Evolutionary conservation across 2,113 vertebrate species (phyloP).

Genomic region (Scopus umbretta): DNA sequence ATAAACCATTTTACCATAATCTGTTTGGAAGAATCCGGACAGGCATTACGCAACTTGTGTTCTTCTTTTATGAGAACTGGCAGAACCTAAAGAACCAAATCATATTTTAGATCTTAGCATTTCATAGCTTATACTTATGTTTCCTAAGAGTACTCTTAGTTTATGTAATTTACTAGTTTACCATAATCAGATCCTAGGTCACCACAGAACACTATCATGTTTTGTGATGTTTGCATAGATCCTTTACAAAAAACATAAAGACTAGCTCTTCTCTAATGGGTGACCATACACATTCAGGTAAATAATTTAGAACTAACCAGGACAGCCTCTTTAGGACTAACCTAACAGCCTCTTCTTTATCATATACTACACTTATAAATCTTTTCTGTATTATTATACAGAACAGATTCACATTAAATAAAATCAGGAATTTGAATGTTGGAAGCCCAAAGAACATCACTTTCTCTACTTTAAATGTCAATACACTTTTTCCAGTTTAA

Average conservation of each 20-base stretch:
- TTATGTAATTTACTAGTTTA: neutral
- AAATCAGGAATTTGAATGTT: neutral
- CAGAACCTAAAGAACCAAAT: slow-evolving; percentile 49
- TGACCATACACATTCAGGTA: neutral
- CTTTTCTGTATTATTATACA: neutral
- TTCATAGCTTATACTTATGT: neutral
- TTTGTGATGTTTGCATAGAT: neutral
- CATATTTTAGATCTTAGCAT: neutral
- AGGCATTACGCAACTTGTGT: slow-evolving; percentile 61
- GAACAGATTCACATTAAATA: neutral
- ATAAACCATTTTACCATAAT: slow-evolving; percentile 57
- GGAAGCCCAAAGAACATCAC: neutral
- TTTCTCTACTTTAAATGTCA: neutral
- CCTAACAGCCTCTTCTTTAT: neutral
- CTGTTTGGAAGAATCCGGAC: slow-evolving; percentile 69
- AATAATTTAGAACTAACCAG: neutral
- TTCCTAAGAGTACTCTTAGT: neutral
- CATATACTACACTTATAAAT: neutral
- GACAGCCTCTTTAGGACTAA: neutral
- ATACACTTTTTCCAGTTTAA: neutral
- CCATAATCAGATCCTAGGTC: neutral
- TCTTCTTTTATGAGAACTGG: slow-evolving; percentile 71
- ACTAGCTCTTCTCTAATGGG: neutral
- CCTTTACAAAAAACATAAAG: neutral
- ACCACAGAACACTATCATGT: neutral